phyloP scores from a whole-genome alignment of 2,113 vertebrate genomes.

The Sardina pilchardus region DNA sequence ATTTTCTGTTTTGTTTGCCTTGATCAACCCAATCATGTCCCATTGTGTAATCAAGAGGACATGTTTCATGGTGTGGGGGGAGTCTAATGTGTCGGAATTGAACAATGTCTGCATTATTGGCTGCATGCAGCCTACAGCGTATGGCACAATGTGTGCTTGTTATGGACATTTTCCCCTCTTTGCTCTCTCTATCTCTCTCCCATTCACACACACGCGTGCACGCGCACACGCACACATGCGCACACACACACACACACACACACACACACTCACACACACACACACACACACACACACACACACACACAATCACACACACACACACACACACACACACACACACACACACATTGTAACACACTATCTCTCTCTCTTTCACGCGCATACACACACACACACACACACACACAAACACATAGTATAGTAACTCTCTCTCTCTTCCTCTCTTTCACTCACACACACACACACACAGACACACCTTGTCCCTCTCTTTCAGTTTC shows the following conservation, averaged over 20 bases:
- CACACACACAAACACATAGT: background rate
- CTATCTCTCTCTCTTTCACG: background rate
- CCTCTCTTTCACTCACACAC: background rate
- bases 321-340: too few relatives aligned
- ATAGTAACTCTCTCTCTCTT: background rate
- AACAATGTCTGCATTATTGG: slow-evolving; percentile 42
- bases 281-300: background rate
- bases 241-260: background rate
- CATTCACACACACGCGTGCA: background rate
- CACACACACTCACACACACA: background rate
- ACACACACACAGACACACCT: background rate
- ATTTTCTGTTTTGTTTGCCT: slow-evolving; percentile 7
- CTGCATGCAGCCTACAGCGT: slow-evolving; percentile 28
- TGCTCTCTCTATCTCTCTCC: background rate
- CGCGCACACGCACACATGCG: background rate
- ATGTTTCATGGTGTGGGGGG: background rate
- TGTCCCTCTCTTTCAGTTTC: background rate
- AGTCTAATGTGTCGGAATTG: slow-evolving; percentile 2
- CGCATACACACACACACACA: background rate
- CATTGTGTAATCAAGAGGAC: slow-evolving; percentile 8
- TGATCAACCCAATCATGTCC: slow-evolving; percentile 14
- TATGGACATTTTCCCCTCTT: slow-evolving; percentile 27
- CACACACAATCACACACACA: too few relatives aligned
- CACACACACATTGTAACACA: background rate
- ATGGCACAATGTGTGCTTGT: slow-evolving; percentile 48